A percentile compares a stretch with the other conserved stretches of the same genome.
Evolutionary conservation across 2,888 invertebrate genomes (phyloP).

Genomic region (Orthosia incerta): DNA sequence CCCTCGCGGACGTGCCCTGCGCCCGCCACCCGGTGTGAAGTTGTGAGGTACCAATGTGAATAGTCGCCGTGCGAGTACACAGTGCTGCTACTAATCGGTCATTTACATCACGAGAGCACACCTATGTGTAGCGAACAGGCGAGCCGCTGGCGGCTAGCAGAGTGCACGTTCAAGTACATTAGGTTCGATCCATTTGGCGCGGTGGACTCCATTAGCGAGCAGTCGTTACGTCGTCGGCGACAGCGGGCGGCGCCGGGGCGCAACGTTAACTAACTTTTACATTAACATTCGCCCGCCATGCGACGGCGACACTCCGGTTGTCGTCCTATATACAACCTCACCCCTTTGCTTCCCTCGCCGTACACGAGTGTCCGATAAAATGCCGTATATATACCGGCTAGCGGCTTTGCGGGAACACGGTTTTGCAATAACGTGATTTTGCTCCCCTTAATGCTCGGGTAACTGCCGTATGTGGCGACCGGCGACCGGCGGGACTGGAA

Average conservation of each 20-base stretch:
- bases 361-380: not conserved
- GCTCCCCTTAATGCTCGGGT: not conserved
- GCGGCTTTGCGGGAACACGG: conserved; percentile 4
- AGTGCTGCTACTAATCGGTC: conserved; percentile 15
- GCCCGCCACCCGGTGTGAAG: not conserved
- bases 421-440: conserved; percentile 20
- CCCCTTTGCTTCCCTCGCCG: not conserved
- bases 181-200: conserved; percentile 25
- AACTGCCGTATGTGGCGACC: not conserved
- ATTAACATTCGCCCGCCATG: conserved; percentile 26
- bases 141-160: not conserved
- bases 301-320: conserved; percentile 15
- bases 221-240: not conserved
- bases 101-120: conserved; percentile 10
- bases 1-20: not conserved
- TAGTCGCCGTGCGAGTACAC: not conserved
- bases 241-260: not conserved
- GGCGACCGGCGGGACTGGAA: not conserved
- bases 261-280: conserved; percentile 18
- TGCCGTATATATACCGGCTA: not conserved
- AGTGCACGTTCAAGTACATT: conserved; percentile 19
- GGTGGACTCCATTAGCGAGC: conserved; percentile 30
- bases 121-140: conserved; percentile 3
- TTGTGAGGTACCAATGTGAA: not conserved
- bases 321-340: not conserved